Percentiles rank a stretch among this genome's conserved stretches.
phyloP scores from a whole-genome alignment of 2,113 vertebrate genomes.

The Hemiprocne comata region DNA sequence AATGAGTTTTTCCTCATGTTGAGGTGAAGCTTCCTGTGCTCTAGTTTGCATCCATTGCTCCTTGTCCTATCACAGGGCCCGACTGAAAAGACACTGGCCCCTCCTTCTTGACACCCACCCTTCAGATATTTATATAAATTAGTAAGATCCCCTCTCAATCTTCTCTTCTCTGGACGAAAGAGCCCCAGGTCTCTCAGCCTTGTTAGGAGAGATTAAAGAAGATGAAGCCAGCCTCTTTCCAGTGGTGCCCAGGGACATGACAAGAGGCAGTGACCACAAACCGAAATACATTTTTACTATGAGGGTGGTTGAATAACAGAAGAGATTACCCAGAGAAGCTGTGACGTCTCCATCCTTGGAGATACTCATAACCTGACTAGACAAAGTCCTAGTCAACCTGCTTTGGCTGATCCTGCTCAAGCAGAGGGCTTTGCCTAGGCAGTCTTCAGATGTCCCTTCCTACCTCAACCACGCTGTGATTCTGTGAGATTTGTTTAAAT shows the following conservation, averaged over 20 bases:
- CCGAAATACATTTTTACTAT: not conserved
- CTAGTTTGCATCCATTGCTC: no score
- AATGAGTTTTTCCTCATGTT: no score
- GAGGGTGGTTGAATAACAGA: not conserved
- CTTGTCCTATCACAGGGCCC: no score
- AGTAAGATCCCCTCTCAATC: no score
- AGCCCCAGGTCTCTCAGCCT: no score
- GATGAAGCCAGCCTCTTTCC: not conserved
- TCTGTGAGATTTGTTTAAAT: not conserved
- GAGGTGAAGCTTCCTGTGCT: no score
- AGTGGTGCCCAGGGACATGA: not conserved
- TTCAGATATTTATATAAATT: no score
- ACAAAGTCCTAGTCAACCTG: not conserved
- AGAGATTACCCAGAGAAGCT: not conserved
- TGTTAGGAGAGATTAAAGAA: not conserved
- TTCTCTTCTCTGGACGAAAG: no score
- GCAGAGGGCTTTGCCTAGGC: not conserved
- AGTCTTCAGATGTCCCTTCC: not conserved
- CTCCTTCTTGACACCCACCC: no score
- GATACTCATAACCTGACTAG: not conserved
- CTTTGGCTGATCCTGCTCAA: not conserved
- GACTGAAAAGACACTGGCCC: no score
- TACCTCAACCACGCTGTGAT: not conserved
- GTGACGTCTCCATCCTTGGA: not conserved
- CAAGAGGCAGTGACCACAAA: not conserved